Base-by-base conservation (phyloP, 2,888 invertebrate species). In the Apodemia zela region DNA sequence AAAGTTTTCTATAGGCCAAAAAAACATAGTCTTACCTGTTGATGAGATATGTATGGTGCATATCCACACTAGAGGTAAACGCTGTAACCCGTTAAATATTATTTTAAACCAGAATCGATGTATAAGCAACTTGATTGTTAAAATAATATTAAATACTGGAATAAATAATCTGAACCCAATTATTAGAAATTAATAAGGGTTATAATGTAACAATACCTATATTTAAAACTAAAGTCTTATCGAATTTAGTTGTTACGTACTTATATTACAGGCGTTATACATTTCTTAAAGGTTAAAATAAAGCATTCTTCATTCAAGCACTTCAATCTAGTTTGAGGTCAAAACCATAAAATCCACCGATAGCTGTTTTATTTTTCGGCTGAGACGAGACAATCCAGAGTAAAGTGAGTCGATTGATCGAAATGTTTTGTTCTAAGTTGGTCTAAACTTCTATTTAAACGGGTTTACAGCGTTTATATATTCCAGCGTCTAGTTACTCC, bases 1-100 rank as follows among this genome's bases (percentile, higher is more conserved):
- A 54, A 54, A 25, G 54, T 54, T 54, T 54, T 54, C 54, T 54
- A 54, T 54, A 25, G 54, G 54, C 54, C 54, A 54, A 54, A 54
- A 54, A 25, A 6, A 54, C 51, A 21, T 54, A 54, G 51, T 25
- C 21, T 54, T 54, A 25, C 13, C 25, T 5, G 21, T 21, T 54
- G 54, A 17, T 11, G 10, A 60, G 47, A 42, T 42, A 42, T 42
- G 42, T 42, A n/a, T 42, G 42, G 42, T n/a, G 42, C 5, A 42
- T 42, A 42, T 15, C 15, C 6, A 42, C 15, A 42, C 42, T 42
- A 42, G 42, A n/a, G 15, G 15, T 42, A 42, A 42, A 42, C 42
- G 15, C 42, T 42, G 42, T 42, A 42, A 42, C 42, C 42, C 15
- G 5, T 15, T n/a, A 15, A 42, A 42, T 4, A 42, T 42, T 15